Evolutionary conservation across 2,113 vertebrate genomes (phyloP).

Genomic region (Labeo rohita): DNA sequence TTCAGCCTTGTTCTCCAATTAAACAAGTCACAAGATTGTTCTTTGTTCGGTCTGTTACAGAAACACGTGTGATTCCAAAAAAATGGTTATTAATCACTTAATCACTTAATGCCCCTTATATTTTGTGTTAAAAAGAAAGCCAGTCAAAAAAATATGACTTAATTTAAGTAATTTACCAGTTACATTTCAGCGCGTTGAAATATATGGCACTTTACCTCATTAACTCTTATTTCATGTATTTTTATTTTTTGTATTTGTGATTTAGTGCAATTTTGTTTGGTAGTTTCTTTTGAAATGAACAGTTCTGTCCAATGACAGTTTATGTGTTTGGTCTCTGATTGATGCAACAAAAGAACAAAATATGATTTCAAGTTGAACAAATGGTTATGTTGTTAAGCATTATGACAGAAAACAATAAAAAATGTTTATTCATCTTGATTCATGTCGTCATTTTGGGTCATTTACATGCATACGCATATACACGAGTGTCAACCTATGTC

Average conservation of each 20-base stretch:
- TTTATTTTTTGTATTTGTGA: neutral
- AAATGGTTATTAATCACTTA: neutral
- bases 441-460: constrained; percentile 40
- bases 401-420: constrained; percentile 54
- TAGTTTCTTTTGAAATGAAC: neutral
- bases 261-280: constrained; percentile 17
- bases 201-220: constrained; percentile 4
- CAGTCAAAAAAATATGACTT: neutral
- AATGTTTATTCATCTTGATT: constrained; percentile 17
- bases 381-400: constrained; percentile 29
- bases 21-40: neutral
- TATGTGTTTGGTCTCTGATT: neutral
- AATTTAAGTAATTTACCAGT: neutral
- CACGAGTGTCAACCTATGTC: neutral
- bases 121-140: neutral
- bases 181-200: neutral
- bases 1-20: neutral
- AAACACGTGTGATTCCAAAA: neutral
- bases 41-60: constrained; percentile 45
- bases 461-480: neutral
- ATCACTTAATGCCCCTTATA: neutral
- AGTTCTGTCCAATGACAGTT: constrained; percentile 10
- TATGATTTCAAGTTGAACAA: constrained; percentile 37
- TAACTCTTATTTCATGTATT: neutral
- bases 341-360: constrained; percentile 30